Percentiles rank a stretch among this genome's conserved stretches.
Conservation (phyloP, 2,113 vertebrate species). For the Ctenomys sociabilis region DNA sequence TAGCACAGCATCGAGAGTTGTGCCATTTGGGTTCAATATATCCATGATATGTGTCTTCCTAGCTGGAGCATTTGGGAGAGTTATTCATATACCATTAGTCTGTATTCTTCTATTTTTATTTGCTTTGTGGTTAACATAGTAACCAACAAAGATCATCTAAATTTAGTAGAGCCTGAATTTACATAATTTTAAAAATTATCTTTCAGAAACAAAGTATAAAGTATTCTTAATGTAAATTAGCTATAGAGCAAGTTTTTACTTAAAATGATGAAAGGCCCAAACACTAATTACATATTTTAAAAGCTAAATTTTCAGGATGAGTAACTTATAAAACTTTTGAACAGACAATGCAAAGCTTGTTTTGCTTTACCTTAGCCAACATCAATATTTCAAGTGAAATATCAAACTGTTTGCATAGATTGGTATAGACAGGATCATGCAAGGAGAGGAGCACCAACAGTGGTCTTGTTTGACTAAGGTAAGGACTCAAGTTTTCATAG, state of each 20-base stretch:
- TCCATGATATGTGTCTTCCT: background rate
- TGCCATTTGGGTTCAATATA: too few relatives aligned
- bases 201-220: background rate
- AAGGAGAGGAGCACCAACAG: background rate
- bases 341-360: background rate
- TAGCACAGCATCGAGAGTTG: background rate
- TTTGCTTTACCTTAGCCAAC: background rate
- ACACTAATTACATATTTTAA: background rate
- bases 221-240: background rate
- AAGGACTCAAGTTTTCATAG: rapidly evolving
- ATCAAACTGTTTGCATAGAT: background rate
- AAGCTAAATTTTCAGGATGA: background rate
- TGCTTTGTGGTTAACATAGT: background rate
- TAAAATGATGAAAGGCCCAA: background rate
- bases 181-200: background rate
- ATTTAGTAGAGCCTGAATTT: background rate
- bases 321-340: background rate
- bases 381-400: background rate
- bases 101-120: background rate
- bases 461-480: background rate
- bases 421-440: too few relatives aligned
- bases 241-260: background rate
- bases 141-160: background rate
- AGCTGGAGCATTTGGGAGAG: background rate
- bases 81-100: background rate